These are phyloP conservation scores for Sinella curviseta DNA, from an alignment of 1,140 invertebrate species.

Conservation along the genomic window DNA sequence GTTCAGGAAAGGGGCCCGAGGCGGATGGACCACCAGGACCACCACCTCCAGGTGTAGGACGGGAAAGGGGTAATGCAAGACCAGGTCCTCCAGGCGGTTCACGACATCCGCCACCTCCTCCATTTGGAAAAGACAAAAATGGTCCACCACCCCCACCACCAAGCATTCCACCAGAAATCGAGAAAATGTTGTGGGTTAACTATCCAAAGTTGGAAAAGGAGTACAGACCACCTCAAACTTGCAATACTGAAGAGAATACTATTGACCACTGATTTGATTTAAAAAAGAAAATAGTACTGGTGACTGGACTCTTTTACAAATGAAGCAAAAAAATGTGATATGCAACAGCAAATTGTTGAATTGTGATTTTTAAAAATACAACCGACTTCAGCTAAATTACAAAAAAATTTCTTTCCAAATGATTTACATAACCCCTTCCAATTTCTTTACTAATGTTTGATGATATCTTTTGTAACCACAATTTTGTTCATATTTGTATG, in stretches of 20 bases:
- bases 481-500: too few species aligned
- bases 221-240: not conserved
- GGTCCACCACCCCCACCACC: not conserved
- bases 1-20: not conserved
- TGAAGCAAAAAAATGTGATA: too few species aligned
- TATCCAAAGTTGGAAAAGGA: slow-evolving; percentile 22
- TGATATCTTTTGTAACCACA: too few species aligned
- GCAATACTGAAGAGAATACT: not conserved
- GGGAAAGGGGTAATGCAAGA: not conserved
- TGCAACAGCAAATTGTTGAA: too few species aligned
- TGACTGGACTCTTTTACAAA: too few species aligned
- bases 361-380: too few species aligned
- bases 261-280: too few species aligned
- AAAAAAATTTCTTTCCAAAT: too few species aligned
- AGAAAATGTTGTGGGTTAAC: not conserved
- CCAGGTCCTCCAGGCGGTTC: not conserved
- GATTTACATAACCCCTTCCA: too few species aligned
- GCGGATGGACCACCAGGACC: not conserved
- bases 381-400: too few species aligned
- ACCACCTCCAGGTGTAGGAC: not conserved
- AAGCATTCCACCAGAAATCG: not conserved
- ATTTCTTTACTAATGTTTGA: too few species aligned
- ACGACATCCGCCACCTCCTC: not conserved
- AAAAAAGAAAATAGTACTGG: too few species aligned
- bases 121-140: not conserved